Conservation (phyloP, 2,797 vertebrate genomes). For the Clarias platycephalus region DNA sequence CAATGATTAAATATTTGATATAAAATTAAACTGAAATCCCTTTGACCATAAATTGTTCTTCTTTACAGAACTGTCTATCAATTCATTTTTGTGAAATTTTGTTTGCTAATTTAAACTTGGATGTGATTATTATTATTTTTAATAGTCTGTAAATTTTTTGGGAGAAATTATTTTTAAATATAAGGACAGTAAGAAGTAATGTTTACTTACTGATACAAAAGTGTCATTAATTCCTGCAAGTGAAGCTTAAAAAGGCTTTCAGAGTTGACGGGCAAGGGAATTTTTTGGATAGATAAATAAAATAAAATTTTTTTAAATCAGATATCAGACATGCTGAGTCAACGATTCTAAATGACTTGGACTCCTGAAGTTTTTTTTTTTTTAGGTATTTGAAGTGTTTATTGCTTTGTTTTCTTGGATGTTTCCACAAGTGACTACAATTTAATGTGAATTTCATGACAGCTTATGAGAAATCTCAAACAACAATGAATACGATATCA, state of each 20-base stretch:
- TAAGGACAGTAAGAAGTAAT: no score
- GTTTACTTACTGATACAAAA: neutral
- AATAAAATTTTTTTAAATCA: neutral
- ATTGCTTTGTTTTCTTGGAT: conserved; percentile 13
- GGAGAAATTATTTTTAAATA: no score
- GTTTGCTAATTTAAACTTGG: conserved; percentile 23
- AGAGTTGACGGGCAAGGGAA: neutral
- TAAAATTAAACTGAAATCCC: neutral
- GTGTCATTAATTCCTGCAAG: neutral
- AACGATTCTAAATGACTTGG: neutral
- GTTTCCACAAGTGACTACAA: no score
- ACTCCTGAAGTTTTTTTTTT: neutral
- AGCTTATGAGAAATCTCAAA: neutral
- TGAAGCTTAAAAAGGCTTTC: neutral
- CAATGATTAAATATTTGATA: neutral
- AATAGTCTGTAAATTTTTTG: no score
- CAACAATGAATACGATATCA: conserved; percentile 3
- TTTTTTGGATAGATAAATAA: neutral
- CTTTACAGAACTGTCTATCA: neutral
- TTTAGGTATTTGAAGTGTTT: neutral
- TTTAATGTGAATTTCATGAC: neutral
- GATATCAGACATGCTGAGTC: neutral
- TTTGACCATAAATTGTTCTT: neutral
- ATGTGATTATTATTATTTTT: neutral
- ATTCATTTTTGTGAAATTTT: conserved; percentile 21